phyloP scores from a whole-genome alignment of 2,797 vertebrate species.

The Erpetoichthys calabaricus region DNA sequence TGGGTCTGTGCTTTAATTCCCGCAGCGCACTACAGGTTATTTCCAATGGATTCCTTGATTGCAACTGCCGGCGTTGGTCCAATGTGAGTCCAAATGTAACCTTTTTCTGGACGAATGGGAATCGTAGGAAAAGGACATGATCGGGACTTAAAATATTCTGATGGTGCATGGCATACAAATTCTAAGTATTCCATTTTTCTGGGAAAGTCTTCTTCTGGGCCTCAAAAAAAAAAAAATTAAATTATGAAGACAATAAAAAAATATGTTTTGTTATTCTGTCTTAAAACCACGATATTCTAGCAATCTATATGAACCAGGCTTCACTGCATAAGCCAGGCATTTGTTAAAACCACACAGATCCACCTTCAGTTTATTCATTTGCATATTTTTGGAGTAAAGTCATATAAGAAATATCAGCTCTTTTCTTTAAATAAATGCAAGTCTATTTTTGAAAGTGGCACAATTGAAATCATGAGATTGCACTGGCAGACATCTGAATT shows the following conservation, averaged over 20 bases:
- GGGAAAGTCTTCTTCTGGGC: conserved; percentile 93
- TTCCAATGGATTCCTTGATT: conserved; percentile 69
- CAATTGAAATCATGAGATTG: too few relatives aligned
- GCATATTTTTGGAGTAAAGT: too few relatives aligned
- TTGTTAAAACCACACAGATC: too few relatives aligned
- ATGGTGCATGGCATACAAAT: conserved; percentile 94
- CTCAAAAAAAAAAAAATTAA: conserved; percentile 31
- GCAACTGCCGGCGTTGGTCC: conserved; percentile 70
- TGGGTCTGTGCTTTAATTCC: too few relatives aligned
- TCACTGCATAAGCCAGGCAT: too few relatives aligned
- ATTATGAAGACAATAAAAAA: background rate
- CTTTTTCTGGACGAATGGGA: conserved; percentile 80
- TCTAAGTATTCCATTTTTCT: conserved; percentile 96
- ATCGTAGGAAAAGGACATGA: conserved; percentile 88
- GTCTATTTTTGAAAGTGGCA: too few relatives aligned
- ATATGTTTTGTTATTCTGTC: background rate
- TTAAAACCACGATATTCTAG: too few relatives aligned
- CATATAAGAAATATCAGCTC: too few relatives aligned
- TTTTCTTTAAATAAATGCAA: too few relatives aligned
- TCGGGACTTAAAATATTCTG: conserved; percentile 90
- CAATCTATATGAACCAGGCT: too few relatives aligned
- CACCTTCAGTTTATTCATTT: too few relatives aligned
- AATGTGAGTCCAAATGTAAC: conserved; percentile 92
- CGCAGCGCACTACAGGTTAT: conserved; percentile 46
- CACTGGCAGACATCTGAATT: too few relatives aligned